phyloP scores from a whole-genome alignment of 1,140 invertebrate species.

The Trissolcus basalis region DNA sequence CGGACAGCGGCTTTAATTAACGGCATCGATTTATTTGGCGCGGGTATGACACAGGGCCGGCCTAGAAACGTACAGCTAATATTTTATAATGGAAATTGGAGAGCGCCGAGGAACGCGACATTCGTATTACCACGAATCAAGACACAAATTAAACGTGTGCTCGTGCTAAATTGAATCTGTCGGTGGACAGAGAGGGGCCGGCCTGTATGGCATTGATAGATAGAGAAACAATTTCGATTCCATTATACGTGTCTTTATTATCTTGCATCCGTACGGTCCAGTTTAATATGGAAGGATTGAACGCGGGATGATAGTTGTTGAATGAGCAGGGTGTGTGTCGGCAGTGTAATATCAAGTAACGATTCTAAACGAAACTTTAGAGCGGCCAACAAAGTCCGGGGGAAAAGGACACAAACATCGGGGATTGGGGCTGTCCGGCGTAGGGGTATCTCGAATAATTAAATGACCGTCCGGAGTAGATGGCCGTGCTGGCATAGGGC shows the following conservation, averaged over 20 bases:
- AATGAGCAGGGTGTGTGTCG: conserved; percentile 55
- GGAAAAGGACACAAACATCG: conserved; percentile 22
- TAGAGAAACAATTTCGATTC: conserved; percentile 76
- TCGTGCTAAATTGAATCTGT: conserved; percentile 70
- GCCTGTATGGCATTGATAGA: conserved; percentile 72
- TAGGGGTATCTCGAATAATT: conserved; percentile 76
- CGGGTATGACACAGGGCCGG: neutral
- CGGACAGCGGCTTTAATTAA: conserved; percentile 47
- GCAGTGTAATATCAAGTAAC: conserved; percentile 42
- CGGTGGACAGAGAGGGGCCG: conserved; percentile 50
- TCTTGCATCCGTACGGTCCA: conserved; percentile 65
- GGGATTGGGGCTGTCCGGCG: conserved; percentile 57
- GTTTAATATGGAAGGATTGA: conserved; percentile 70
- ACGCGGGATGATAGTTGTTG: conserved; percentile 61
- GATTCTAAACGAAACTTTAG: conserved; percentile 41
- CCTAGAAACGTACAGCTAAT: conserved; percentile 36
- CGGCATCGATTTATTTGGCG: conserved; percentile 44
- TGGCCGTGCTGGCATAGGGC: conserved; percentile 70
- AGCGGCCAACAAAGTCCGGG: conserved; percentile 28
- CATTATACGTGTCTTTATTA: conserved; percentile 75
- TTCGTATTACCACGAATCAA: conserved; percentile 66
- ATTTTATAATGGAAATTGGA: conserved; percentile 46
- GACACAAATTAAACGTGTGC: conserved; percentile 71
- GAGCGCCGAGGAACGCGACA: conserved; percentile 9
- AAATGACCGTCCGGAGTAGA: conserved; percentile 74